These are phyloP conservation scores for Mesoclemmys tuberculata DNA, from an alignment of 2,113 vertebrate species.

Conservation along the genomic window DNA sequence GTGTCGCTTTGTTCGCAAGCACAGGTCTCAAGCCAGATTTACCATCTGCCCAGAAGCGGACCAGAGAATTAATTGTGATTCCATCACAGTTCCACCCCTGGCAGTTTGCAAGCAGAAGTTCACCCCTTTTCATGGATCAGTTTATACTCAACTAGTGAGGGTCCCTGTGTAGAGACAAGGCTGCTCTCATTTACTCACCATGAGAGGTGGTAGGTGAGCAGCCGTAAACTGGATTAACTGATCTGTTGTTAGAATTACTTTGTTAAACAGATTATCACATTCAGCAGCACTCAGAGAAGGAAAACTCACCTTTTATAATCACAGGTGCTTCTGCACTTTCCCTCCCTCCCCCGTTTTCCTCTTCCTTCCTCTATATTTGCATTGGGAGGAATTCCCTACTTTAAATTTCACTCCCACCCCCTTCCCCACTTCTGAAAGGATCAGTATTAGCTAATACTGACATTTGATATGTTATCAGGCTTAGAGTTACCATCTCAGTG, in stretches of 20 bases:
- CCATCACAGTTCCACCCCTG: neutral
- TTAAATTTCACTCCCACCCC: neutral
- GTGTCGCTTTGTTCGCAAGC: neutral
- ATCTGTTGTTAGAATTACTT: neutral
- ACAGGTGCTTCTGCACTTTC: neutral
- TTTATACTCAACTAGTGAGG: neutral
- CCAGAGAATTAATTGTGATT: neutral
- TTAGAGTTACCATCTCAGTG: neutral
- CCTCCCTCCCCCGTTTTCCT: too few relatives aligned
- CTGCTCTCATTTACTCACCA: neutral
- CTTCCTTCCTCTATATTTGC: neutral
- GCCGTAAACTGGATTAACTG: neutral
- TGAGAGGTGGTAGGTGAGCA: neutral
- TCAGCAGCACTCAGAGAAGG: neutral
- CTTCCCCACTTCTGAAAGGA: neutral
- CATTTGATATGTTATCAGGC: neutral
- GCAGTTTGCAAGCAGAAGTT: neutral
- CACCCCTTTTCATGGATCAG: neutral
- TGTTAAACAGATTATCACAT: neutral
- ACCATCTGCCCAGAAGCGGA: neutral
- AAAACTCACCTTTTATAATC: neutral
- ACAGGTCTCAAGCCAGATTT: accelerated
- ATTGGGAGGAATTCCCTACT: neutral
- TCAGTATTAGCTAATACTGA: neutral
- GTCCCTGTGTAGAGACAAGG: neutral